Conservation (phyloP, 2,113 vertebrate species). For the Microcebus murinus region DNA sequence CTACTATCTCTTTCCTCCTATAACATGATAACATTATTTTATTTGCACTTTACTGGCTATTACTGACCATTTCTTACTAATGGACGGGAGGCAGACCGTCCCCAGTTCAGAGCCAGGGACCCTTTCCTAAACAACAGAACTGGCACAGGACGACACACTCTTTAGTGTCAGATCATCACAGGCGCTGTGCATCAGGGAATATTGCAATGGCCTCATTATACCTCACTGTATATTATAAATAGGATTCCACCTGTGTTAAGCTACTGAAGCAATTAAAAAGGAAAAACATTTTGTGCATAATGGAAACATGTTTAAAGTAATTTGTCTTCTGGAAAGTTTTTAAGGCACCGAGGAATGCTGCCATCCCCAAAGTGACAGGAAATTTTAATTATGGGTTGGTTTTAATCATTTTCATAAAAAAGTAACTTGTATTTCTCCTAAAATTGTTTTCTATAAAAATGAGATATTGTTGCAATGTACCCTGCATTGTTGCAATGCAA, state of each 20-base stretch:
- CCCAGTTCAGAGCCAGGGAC: neutral
- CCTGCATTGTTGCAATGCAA: neutral
- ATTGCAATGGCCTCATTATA: neutral
- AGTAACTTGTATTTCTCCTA: slow-evolving; percentile 41
- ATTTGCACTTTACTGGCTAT: neutral
- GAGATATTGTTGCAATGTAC: neutral
- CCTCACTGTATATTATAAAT: neutral
- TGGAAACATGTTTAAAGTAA: slow-evolving; percentile 13
- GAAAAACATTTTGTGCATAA: slow-evolving; percentile 34
- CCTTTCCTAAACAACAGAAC: neutral
- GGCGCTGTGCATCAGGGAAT: neutral
- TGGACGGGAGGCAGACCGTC: neutral
- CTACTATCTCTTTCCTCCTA: neutral
- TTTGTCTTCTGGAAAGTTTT: slow-evolving; percentile 46
- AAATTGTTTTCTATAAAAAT: slow-evolving; percentile 55
- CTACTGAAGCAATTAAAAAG: slow-evolving; percentile 19
- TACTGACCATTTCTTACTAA: neutral
- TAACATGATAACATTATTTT: neutral
- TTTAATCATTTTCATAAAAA: slow-evolving; percentile 47
- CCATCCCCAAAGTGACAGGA: slow-evolving; percentile 34
- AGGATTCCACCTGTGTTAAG: slow-evolving; percentile 27
- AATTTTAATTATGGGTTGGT: slow-evolving; percentile 50
- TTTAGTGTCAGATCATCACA: neutral
- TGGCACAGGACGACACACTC: neutral
- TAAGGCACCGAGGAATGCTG: slow-evolving; percentile 56